These are phyloP conservation scores for Trichogramma evanescens DNA, from an alignment of 2,888 invertebrate species.

Conservation along the genomic window DNA sequence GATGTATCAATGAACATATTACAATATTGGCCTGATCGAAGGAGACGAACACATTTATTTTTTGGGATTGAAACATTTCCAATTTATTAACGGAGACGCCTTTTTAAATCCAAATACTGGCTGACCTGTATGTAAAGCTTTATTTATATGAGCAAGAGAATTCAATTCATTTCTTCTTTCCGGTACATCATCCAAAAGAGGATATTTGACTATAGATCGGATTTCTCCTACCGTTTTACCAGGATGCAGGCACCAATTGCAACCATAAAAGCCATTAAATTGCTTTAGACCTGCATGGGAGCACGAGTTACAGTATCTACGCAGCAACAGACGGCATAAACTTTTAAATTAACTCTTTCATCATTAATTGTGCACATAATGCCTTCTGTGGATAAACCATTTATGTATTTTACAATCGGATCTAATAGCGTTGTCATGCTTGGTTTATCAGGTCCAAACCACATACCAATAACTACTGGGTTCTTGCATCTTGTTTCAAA, in stretches of 20 bases:
- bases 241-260: slow-evolving; percentile 16
- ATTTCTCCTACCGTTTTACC: neutral
- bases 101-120: slow-evolving; percentile 12
- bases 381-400: neutral
- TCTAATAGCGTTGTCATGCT: slow-evolving; percentile 9
- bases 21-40: too few relatives aligned
- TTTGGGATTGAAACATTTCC: slow-evolving; percentile 14
- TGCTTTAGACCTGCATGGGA: neutral
- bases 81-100: slow-evolving; percentile 11
- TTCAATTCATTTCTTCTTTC: too few relatives aligned
- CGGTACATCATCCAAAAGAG: too few relatives aligned
- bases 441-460: slow-evolving; percentile 14
- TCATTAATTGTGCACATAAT: slow-evolving; percentile 10
- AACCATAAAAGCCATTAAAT: slow-evolving; percentile 20
- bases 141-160: too few relatives aligned
- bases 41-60: too few relatives aligned
- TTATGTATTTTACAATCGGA: neutral
- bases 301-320: slow-evolving; percentile 15
- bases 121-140: neutral
- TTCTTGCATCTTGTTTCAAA: slow-evolving; percentile 11
- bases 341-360: slow-evolving; percentile 7
- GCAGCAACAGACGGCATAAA: slow-evolving; percentile 7
- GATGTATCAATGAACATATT: too few relatives aligned
- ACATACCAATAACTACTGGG: slow-evolving; percentile 18
- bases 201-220: too few relatives aligned